A percentile compares a stretch with the other conserved stretches of the same genome.
Evolutionary conservation across 2,888 invertebrate species (phyloP).

Genomic region (Eupithecia subfuscata): DNA sequence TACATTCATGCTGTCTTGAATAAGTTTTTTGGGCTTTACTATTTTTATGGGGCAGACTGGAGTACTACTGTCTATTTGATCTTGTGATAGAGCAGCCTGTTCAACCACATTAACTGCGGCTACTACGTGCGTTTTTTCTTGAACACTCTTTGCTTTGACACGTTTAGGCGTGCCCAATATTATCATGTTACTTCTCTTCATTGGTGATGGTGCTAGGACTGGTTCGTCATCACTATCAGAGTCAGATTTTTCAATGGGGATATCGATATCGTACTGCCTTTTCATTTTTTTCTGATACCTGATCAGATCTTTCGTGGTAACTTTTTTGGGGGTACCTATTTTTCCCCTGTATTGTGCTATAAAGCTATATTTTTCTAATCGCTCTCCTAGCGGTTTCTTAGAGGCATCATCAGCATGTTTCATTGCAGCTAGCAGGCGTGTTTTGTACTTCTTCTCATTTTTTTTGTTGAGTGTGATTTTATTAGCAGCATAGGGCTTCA

Average conservation of each 20-base stretch:
- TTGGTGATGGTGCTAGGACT: slow-evolving; percentile 23
- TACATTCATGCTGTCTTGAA: slow-evolving; percentile 23
- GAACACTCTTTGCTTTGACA: slow-evolving; percentile 27
- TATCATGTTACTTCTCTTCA: slow-evolving; percentile 51
- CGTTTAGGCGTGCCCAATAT: slow-evolving; percentile 55
- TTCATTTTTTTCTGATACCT: slow-evolving; percentile 63
- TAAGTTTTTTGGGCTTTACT: slow-evolving; percentile 19
- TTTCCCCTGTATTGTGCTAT: slow-evolving; percentile 70
- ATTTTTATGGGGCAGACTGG: slow-evolving; percentile 12
- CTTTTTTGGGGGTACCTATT: slow-evolving; percentile 66
- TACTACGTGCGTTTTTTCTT: slow-evolving; percentile 1
- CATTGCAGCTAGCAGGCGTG: slow-evolving; percentile 66
- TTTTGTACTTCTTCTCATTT: slow-evolving; percentile 50
- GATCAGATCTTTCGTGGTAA: slow-evolving; percentile 56
- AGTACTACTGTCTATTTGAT: slow-evolving; percentile 16
- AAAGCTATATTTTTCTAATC: slow-evolving; percentile 77
- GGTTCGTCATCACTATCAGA: slow-evolving; percentile 52
- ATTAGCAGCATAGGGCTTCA: slow-evolving; percentile 65
- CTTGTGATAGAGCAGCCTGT: neutral
- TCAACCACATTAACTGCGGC: slow-evolving; percentile 1
- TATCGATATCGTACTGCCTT: slow-evolving; percentile 62
- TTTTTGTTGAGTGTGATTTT: slow-evolving; percentile 49
- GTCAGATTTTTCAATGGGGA: slow-evolving; percentile 58
- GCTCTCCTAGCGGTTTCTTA: slow-evolving; percentile 57
- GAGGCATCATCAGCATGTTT: slow-evolving; percentile 72